phyloP scores from a whole-genome alignment of 2,797 vertebrate genomes.

The Luscinia megarhynchos region DNA sequence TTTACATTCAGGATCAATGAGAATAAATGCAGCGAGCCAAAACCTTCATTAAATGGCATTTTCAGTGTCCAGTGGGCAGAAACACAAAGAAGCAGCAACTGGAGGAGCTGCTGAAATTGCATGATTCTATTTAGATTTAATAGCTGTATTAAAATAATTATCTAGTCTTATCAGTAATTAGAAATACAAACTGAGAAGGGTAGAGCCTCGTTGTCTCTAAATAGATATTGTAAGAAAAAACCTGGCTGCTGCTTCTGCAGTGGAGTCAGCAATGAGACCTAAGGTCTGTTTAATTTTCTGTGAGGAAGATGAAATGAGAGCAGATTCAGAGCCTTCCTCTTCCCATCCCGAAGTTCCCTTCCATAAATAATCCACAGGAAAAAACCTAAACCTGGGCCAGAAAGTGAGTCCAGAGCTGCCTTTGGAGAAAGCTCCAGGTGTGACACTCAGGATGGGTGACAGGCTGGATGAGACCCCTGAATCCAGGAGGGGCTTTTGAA shows the following conservation, averaged over 20 bases:
- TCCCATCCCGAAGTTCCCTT: background rate
- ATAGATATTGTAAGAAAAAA: background rate
- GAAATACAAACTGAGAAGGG: background rate
- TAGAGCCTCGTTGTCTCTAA: background rate
- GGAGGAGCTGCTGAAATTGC: background rate
- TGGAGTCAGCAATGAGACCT: background rate
- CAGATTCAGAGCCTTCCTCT: background rate
- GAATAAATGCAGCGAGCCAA: conserved; percentile 5
- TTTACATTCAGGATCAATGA: conserved; percentile 39
- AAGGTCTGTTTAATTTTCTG: background rate
- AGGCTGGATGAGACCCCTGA: background rate
- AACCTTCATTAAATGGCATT: conserved; percentile 19
- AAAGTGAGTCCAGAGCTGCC: background rate
- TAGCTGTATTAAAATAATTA: background rate
- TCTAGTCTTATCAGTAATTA: background rate
- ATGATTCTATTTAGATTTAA: background rate
- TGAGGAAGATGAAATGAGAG: background rate
- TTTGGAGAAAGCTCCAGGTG: background rate
- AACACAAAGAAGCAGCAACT: background rate
- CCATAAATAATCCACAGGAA: background rate
- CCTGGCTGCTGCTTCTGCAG: background rate
- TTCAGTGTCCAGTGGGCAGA: background rate
- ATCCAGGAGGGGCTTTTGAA: background rate
- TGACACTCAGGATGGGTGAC: background rate
- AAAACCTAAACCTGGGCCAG: background rate